These are phyloP conservation scores for Melanitta fusca DNA, from an alignment of 2,797 vertebrate genomes.

Conservation along the genomic window DNA sequence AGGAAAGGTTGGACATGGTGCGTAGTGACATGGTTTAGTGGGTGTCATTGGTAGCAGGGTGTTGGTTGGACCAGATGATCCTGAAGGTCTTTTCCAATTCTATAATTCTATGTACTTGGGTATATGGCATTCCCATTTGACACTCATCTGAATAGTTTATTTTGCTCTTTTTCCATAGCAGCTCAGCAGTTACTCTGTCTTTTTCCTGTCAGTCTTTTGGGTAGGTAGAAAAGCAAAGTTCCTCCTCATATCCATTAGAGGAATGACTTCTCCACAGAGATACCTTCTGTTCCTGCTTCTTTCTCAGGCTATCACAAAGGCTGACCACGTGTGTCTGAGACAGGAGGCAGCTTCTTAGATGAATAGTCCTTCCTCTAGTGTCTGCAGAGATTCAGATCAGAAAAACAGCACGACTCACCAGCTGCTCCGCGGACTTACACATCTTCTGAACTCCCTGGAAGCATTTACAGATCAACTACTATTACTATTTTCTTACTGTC, in stretches of 20 bases:
- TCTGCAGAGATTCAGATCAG: neutral
- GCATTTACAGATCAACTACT: neutral
- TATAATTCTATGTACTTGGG: neutral
- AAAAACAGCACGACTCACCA: neutral
- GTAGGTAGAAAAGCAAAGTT: neutral
- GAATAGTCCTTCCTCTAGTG: neutral
- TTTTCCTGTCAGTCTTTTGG: neutral
- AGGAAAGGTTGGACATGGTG: too few relatives aligned
- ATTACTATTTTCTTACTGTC: neutral
- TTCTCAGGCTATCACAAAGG: neutral
- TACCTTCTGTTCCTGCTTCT: neutral
- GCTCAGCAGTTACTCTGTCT: neutral
- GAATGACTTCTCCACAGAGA: neutral
- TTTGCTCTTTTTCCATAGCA: neutral
- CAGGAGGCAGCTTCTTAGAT: neutral
- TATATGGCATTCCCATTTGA: neutral
- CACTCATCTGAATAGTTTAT: neutral
- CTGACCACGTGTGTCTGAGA: neutral
- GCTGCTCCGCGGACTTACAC: neutral
- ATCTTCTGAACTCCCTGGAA: conserved; percentile 11
- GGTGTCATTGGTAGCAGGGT: too few relatives aligned
- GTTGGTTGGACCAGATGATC: too few relatives aligned
- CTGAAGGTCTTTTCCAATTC: neutral
- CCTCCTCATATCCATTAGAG: neutral
- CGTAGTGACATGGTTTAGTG: too few relatives aligned